These are phyloP conservation scores for Nymphalis io DNA, from an alignment of 1,140 invertebrate species.

Conservation along the genomic window DNA sequence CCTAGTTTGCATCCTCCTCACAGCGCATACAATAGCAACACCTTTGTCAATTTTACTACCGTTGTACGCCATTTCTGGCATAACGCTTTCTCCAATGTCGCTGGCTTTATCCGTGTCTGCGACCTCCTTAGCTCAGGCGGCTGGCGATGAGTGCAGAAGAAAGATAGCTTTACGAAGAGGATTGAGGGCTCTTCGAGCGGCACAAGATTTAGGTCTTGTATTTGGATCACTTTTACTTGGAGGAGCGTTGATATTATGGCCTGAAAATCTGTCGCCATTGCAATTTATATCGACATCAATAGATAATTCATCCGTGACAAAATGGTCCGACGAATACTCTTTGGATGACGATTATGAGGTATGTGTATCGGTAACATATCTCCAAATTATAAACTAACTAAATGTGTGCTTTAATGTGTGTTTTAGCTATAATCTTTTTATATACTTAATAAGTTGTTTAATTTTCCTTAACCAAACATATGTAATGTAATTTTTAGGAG, in stretches of 20 bases:
- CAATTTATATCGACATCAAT: conserved; percentile 41
- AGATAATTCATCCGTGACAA: conserved; percentile 51
- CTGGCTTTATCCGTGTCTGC: conserved; percentile 80
- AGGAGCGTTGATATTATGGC: conserved; percentile 64
- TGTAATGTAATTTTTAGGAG: conserved; percentile 64
- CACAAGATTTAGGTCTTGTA: conserved; percentile 83
- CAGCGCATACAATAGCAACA: conserved; percentile 60
- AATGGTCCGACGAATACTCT: conserved; percentile 66
- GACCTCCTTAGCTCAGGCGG: conserved; percentile 69
- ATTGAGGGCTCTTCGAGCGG: conserved; percentile 73
- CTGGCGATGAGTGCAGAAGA: conserved; percentile 70
- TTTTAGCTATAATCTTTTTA: no score
- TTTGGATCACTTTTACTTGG: conserved; percentile 68
- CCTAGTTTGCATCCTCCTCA: conserved; percentile 56
- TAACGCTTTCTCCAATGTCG: conserved; percentile 81
- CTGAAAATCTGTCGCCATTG: conserved; percentile 50
- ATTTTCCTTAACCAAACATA: no score
- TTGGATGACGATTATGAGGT: conserved; percentile 73
- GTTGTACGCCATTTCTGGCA: conserved; percentile 83
- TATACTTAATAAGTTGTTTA: no score
- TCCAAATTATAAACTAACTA: no score
- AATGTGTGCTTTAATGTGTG: no score
- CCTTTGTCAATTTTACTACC: conserved; percentile 77
- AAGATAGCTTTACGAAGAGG: conserved; percentile 69
- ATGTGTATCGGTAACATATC: neutral